Evolutionary conservation across 2,113 vertebrate species (phyloP), one percentile per base, ranked within the genome.

Genomic region (Xenopus tropicalis): DNA sequence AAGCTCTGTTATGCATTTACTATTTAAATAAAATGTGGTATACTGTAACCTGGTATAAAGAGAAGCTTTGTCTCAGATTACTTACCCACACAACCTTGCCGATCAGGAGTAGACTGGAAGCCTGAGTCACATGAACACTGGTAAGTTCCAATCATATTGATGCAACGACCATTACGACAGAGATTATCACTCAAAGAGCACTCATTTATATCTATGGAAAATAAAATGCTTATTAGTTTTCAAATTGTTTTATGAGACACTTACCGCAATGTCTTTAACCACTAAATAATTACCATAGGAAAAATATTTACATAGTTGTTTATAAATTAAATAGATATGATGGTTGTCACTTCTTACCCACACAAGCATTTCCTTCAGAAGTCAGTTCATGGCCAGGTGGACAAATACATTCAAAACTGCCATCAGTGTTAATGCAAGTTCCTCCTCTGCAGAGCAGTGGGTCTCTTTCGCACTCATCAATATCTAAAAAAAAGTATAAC

Each of bases 31-130:
- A 37, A 37, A 37, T 37, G 29, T 37, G 5, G 29, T 9, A 37
- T 3, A 4, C 29, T 37, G 6, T 37, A 37, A 37, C 29, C 29
- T 37, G 29, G 29, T 5, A 37, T 37, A 37, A 37, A 37, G 29
- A 37, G 6, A 3, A 37, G 29, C 29, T 8, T 9, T 37, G 29
- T 37, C 29, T 37, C 10, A 6, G 6, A 48, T 14, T 16, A 78
- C 95, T 94, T 84, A 97, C 96, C 95, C 0, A 93, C 85, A 11
- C 96, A 98, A 84, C 93, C 93, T 79, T 92, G 93, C n/a, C 86
- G 79, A 83, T 96, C 93, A 0, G 85, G 91, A 0, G 94, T 94
- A 70, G 82, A 88, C 88, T 93, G 94, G 89, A 97, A 98, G 3
- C 96, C 94, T 0, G 90, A 87, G 66, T 94, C 87, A 11, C 96